A percentile compares a stretch with the other conserved stretches of the same genome.
phyloP scores from a whole-genome alignment of 2,797 vertebrate species.

The Acestrorhynchus altus region DNA sequence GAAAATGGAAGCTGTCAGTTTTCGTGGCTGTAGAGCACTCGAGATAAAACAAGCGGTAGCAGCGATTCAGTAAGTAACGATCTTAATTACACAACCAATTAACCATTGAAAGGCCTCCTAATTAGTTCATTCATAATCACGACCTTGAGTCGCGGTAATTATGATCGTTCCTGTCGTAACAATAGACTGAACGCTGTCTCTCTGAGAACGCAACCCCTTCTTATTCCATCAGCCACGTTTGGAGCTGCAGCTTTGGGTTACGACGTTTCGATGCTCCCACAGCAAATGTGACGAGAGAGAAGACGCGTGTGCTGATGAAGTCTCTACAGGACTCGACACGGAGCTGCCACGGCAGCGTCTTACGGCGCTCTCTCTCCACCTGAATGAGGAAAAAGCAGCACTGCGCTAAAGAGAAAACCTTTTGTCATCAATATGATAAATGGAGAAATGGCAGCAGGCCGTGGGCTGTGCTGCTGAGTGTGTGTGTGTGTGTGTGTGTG shows the following conservation, averaged over 20 bases:
- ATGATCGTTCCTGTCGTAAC: no score
- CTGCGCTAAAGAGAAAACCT: constrained; percentile 2
- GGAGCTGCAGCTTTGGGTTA: neutral
- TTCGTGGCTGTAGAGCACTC: no score
- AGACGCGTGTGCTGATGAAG: neutral
- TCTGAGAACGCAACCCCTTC: neutral
- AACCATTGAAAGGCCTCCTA: no score
- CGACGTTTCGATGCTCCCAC: neutral
- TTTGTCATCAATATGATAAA: constrained; percentile 26
- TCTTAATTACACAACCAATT: no score
- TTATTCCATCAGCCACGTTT: neutral
- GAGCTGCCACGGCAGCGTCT: neutral
- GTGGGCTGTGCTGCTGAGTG: neutral
- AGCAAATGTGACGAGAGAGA: neutral
- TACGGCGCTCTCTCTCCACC: neutral
- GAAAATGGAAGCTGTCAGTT: no score
- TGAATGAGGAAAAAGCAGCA: neutral
- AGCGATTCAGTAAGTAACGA: no score
- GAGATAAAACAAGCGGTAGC: no score
- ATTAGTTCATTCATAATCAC: no score
- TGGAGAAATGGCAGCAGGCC: constrained; percentile 27
- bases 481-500: neutral
- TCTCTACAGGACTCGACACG: neutral
- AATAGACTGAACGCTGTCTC: neutral
- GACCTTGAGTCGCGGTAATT: no score